Base-by-base conservation (phyloP, 2,888 invertebrate genomes). In the Drosophila incognita region DNA sequence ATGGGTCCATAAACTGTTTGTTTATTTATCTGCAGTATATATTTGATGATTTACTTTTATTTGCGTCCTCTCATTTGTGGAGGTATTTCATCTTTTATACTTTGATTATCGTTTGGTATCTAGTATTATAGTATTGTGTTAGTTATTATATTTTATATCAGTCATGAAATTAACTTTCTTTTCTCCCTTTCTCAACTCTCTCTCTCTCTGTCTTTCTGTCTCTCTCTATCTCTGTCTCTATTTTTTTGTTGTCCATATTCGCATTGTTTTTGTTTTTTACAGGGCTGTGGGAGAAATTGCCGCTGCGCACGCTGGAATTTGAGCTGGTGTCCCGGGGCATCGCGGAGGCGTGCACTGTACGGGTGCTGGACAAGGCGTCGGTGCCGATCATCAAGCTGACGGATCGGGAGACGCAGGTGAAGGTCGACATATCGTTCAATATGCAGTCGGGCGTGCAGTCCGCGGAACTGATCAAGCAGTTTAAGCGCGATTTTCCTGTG, bases 361-460 rank as follows among this genome's bases (percentile, higher is more conserved):
- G 98, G 94, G 99, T 99, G 89, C 95, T 99, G 85, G 99, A 99
- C 94, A 99, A 98, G 94, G 99, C 99, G 71, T 98, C 98, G 63
- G 99, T 99, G 87, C 99, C 99, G 88, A 99, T 99, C 91, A 98
- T 99, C 81, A 99, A 99, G 94, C 95, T 99, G 93, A 98, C 97
- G 36, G 99, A 99, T 93, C 95, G 95, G 76, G 95, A 95, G 92
- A 94, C 93, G 94, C 96, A 83, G 79, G 97, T 99, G 70, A 97
- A 97, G 94, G 98, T 98, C 91, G 99, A 99, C 94, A 99, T 99
- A 93, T 99, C 99, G 91, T 99, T 99, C 94, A 99, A 99, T 94
- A 99, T 99, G 97, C 97, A 96, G 93, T 99, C 98, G 94, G 99
- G 99, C 70, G 98, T 99, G 52, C 97, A 97, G 94, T 99, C 99